Conservation (phyloP, 2,113 vertebrate genomes). For the Cromileptes altivelis region DNA sequence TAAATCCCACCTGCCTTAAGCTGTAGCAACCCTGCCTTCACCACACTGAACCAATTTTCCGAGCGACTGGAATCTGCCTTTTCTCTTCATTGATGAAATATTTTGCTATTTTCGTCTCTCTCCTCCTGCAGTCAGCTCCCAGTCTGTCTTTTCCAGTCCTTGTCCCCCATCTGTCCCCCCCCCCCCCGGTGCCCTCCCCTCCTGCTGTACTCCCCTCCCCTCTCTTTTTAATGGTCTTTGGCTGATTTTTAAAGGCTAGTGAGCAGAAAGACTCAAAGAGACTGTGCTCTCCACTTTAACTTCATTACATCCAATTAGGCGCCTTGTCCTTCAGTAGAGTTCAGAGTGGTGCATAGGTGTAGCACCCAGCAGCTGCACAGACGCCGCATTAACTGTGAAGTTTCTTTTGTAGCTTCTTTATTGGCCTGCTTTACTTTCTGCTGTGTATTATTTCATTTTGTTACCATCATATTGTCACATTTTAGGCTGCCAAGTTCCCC, state of each 20-base stretch:
- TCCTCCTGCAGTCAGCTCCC: neutral
- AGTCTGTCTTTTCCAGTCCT: neutral
- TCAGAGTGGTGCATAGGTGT: conserved; percentile 8
- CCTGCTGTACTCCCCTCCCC: conserved; percentile 30
- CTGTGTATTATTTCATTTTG: neutral
- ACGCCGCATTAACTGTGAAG: neutral
- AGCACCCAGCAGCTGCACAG: neutral
- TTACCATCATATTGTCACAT: neutral
- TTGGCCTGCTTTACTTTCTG: neutral
- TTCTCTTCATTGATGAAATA: neutral
- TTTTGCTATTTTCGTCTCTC: neutral
- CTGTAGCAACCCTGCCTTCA: no score
- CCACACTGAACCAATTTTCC: no score
- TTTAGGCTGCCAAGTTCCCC: neutral
- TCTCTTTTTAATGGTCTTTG: conserved; percentile 31
- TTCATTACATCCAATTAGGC: conserved; percentile 62
- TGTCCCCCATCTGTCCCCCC: no score
- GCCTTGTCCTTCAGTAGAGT: conserved; percentile 48
- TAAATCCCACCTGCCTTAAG: no score
- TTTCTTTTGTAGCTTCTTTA: neutral
- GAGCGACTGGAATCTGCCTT: no score
- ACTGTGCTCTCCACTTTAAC: conserved; percentile 28
- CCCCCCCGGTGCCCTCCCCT: neutral
- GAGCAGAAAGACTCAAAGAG: conserved; percentile 48
- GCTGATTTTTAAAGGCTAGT: conserved; percentile 42